phyloP scores from a whole-genome alignment of 2,888 invertebrate genomes.

The Habroteleia sp. region DNA sequence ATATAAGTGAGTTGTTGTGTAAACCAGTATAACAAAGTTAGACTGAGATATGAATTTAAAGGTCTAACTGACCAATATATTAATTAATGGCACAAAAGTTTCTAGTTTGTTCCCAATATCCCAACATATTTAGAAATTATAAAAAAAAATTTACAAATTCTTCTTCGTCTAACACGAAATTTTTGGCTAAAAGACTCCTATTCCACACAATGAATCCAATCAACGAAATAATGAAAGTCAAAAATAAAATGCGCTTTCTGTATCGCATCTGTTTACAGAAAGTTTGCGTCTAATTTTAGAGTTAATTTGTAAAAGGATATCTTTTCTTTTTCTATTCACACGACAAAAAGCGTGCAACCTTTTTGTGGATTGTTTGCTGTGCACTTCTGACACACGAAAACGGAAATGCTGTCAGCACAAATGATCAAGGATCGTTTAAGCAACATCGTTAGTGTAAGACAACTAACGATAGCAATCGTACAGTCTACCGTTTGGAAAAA shows the following conservation, averaged over 20 bases:
- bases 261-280: constrained; percentile 3
- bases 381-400: constrained; percentile 49
- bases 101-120: no score
- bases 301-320: constrained; percentile 44
- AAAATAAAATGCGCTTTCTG: constrained; percentile 28
- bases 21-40: no score
- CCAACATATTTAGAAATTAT: no score
- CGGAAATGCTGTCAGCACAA: constrained; percentile 61
- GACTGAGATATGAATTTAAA: no score
- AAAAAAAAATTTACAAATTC: no score
- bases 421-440: constrained; percentile 58
- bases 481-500: constrained; percentile 71
- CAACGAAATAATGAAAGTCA: no score
- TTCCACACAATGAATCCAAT: no score
- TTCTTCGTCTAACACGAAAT: no score
- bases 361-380: constrained; percentile 25
- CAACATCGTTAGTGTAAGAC: constrained; percentile 75
- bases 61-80: no score
- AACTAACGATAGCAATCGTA: constrained; percentile 77
- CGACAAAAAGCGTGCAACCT: constrained; percentile 46
- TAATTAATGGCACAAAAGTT: no score
- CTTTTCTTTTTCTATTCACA: constrained; percentile 35
- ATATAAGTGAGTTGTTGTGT: no score
- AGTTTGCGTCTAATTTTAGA: constrained; percentile 11
- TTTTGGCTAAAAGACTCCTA: no score